Evolutionary conservation across 2,113 vertebrate species (phyloP), one percentile per base, ranked within the genome.

Genomic region (Python bivittatus): DNA sequence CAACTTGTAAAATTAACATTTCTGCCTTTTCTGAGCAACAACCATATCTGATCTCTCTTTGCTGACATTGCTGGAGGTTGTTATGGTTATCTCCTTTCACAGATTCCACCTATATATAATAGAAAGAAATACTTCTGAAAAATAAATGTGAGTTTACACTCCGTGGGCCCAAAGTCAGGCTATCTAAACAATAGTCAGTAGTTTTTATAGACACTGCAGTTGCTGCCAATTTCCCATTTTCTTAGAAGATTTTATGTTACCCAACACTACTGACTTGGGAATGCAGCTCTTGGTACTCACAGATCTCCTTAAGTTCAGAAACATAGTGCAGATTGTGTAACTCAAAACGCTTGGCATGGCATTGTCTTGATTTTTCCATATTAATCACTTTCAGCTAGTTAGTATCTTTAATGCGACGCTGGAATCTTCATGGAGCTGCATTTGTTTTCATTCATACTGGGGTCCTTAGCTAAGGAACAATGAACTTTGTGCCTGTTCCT

Each of bases 381-480:
- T 91, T 87, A 56, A 27, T 95, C 91, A 92, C 53, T 90, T 95
- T 79, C 88, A 88, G 92, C 84, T 94, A 38, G 89, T 88, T 79
- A 27, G 58, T 95, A 64, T 60, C 68, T 94, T 93, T 86, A 68
- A 57, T 95, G 90, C 92, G 90, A 88, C 83, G 38, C 92, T 96
- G 48, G 90, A 53, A 95, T 96, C 86, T 87, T 96, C 93, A 64
- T 84, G 68, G 72, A 91, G 52, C 95, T 93, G 27, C 61, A 23
- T 90, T 96, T 92, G 54, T 91, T 95, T 93, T 92, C 56, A 53
- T 93, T 94, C 93, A 91, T 90, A 92, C 88, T 89, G 90, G 64
- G 84, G 90, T 94, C 92, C 95, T 90, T 64, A 83, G 27, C 94
- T 72, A 94, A 79, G 58, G 53, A 92, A 91, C 64, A 93, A 44